Percentiles rank a stretch among this genome's conserved stretches.
Conservation (phyloP, 2,797 vertebrate genomes). For the Holocentrus rufus region DNA sequence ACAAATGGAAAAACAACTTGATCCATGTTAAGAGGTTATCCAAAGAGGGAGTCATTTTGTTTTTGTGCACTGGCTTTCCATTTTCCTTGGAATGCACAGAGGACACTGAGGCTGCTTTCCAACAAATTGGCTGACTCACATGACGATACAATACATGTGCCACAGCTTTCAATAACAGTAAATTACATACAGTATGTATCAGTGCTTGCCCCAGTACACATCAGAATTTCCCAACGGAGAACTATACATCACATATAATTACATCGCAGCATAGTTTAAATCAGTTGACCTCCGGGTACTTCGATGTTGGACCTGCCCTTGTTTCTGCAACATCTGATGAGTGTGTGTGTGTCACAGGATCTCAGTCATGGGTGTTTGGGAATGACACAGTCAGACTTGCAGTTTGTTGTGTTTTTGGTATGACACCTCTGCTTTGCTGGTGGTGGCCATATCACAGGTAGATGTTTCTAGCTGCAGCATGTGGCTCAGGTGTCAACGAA, state of each 20-base stretch:
- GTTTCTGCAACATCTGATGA: neutral
- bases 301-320: neutral
- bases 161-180: slow-evolving; percentile 29
- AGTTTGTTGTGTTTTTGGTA: slow-evolving; percentile 47
- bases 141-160: slow-evolving; percentile 30
- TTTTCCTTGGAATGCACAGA: slow-evolving; percentile 70
- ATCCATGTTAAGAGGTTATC: slow-evolving; percentile 69
- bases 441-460: slow-evolving; percentile 12
- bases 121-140: slow-evolving; percentile 58
- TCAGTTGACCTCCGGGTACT: neutral
- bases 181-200: neutral
- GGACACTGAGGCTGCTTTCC: slow-evolving; percentile 57
- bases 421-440: slow-evolving; percentile 31
- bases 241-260: neutral
- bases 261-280: neutral
- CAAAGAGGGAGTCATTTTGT: slow-evolving; percentile 62
- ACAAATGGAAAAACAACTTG: slow-evolving; percentile 66
- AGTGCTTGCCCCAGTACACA: neutral
- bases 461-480: neutral
- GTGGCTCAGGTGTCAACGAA: neutral
- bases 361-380: slow-evolving; percentile 16
- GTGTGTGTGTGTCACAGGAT: slow-evolving; percentile 39
- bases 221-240: neutral
- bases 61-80: slow-evolving; percentile 63
- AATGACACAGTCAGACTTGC: slow-evolving; percentile 35